Evolutionary conservation across 2,797 vertebrate genomes (phyloP).

Genomic region (Cryptoprocta ferox): DNA sequence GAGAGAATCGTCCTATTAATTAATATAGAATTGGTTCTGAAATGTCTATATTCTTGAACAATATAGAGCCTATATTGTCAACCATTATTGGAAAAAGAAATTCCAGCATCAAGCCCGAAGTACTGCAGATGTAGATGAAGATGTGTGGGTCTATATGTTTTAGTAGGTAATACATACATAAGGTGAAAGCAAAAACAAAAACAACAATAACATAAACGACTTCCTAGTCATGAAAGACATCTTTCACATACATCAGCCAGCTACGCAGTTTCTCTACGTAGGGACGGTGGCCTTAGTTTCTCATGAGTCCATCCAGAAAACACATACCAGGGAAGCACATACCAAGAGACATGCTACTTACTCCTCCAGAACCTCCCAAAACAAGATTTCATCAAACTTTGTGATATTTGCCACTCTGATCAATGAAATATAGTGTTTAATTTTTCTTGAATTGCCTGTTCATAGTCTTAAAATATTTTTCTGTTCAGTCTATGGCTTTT

Average conservation of each 20-base stretch:
- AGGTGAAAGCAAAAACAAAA: not conserved
- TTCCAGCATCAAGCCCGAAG: not conserved
- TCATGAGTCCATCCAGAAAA: not conserved
- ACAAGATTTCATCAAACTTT: not conserved
- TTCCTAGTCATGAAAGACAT: not conserved
- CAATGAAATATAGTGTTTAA: not conserved
- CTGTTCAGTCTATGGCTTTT: not conserved
- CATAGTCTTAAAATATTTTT: not conserved
- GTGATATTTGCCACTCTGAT: not conserved
- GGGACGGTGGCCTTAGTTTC: not conserved
- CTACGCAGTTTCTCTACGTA: not conserved
- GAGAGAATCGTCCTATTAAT: not conserved
- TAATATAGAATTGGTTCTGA: not conserved
- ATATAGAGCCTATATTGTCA: not conserved
- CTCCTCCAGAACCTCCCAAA: not conserved
- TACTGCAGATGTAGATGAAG: not conserved
- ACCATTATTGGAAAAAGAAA: not conserved
- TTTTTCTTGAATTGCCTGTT: not conserved
- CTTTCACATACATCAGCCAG: not conserved
- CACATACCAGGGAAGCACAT: fast-evolving
- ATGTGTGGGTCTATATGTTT: not conserved
- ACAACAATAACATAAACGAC: too few relatives aligned
- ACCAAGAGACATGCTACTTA: not conserved
- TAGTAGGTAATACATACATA: not conserved
- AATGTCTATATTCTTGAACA: not conserved